phyloP scores from a whole-genome alignment of 2,888 invertebrate species.

The Drosophila fulvimacula region DNA sequence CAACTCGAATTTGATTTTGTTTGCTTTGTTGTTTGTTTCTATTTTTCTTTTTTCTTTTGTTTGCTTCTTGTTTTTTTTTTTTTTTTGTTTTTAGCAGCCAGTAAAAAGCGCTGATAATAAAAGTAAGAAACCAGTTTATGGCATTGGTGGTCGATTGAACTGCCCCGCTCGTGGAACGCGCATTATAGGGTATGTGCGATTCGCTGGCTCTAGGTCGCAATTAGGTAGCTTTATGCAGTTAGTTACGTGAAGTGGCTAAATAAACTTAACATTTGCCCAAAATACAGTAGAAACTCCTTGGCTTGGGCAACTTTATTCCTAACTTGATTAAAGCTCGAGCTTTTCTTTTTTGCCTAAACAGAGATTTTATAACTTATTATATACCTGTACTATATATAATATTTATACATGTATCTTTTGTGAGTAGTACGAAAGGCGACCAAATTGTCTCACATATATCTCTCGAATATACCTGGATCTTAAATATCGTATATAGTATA shows the following conservation, averaged over 20 bases:
- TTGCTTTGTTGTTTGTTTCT: slow-evolving; percentile 10
- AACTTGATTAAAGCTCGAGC: no score
- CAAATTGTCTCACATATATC: neutral
- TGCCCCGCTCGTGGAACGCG: neutral
- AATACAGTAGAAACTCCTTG: neutral
- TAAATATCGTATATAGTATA: neutral
- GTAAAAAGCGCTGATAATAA: slow-evolving; percentile 45
- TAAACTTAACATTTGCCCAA: neutral
- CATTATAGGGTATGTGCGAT: neutral
- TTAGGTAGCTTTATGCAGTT: neutral
- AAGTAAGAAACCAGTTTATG: slow-evolving; percentile 52
- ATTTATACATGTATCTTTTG: neutral
- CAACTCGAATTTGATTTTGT: slow-evolving; percentile 7
- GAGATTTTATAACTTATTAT: neutral
- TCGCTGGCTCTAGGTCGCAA: slow-evolving; percentile 1
- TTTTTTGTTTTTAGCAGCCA: slow-evolving; percentile 49
- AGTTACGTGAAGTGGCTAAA: no score
- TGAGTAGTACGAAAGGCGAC: neutral
- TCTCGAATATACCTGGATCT: neutral
- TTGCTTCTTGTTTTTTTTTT: slow-evolving; percentile 38
- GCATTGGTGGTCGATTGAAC: slow-evolving; percentile 38
- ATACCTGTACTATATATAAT: neutral
- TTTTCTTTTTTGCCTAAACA: no score
- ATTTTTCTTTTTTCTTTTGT: slow-evolving; percentile 1
- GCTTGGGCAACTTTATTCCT: neutral